phyloP scores from a whole-genome alignment of 2,797 vertebrate species.

The Varecia variegata region DNA sequence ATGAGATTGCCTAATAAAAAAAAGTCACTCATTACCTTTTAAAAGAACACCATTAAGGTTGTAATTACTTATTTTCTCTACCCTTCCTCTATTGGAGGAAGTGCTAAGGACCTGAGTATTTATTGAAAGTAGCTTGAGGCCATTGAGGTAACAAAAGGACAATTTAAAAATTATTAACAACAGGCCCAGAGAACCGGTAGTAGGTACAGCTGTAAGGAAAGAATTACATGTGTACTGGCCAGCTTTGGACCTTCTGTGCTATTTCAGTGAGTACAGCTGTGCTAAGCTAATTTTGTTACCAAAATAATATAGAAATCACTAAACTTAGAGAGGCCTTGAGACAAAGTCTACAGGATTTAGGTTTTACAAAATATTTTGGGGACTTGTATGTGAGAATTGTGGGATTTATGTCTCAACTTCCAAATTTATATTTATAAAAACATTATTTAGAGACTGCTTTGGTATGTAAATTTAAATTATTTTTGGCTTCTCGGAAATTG shows the following conservation, averaged over 20 bases:
- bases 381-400: constrained; percentile 43
- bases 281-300: constrained; percentile 66
- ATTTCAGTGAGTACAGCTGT: constrained; percentile 59
- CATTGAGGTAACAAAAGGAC: constrained; percentile 75
- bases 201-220: constrained; percentile 57
- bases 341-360: constrained; percentile 51
- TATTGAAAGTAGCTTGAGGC: constrained; percentile 74
- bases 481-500: not conserved
- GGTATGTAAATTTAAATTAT: not conserved
- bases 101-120: no score
- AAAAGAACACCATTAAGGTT: not conserved
- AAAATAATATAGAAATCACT: constrained; percentile 49
- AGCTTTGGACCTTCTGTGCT: not conserved
- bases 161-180: constrained; percentile 81
- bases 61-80: not conserved
- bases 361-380: constrained; percentile 64
- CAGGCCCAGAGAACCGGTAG: constrained; percentile 62
- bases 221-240: not conserved
- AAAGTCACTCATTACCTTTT: not conserved
- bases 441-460: not conserved
- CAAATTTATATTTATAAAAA: constrained; percentile 5
- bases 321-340: constrained; percentile 55
- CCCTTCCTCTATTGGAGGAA: not conserved
- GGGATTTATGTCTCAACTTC: constrained; percentile 30
- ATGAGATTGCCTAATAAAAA: not conserved